phyloP scores from a whole-genome alignment of 2,888 invertebrate species.

The Nebria salina region DNA sequence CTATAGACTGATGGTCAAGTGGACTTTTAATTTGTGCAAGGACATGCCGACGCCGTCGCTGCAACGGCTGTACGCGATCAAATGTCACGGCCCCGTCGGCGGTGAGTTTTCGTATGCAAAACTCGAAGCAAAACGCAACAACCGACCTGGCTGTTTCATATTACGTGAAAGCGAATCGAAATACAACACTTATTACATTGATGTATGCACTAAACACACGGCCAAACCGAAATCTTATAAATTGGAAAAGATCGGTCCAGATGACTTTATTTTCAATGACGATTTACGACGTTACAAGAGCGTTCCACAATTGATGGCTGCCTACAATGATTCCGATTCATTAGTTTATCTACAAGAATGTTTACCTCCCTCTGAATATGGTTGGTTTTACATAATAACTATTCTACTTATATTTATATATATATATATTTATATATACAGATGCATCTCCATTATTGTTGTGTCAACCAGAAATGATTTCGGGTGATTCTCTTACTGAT shows the following conservation, averaged over 20 bases:
- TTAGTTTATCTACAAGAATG: constrained; percentile 76
- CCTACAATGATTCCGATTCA: constrained; percentile 71
- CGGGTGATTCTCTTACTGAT: constrained; percentile 66
- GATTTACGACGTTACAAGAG: constrained; percentile 67
- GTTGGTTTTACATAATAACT: constrained; percentile 61
- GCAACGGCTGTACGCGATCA: constrained; percentile 74
- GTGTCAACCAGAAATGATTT: constrained; percentile 69
- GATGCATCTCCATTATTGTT: constrained; percentile 77
- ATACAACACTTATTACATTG: constrained; percentile 83
- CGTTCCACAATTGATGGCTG: constrained; percentile 70
- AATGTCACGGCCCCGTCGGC: constrained; percentile 91
- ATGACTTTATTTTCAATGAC: constrained; percentile 67
- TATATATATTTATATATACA: constrained; percentile 53
- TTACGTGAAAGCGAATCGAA: constrained; percentile 82
- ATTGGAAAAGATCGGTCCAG: constrained; percentile 70
- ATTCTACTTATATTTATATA: constrained; percentile 17
- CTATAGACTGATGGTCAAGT: constrained; percentile 85
- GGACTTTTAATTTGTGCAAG: constrained; percentile 90
- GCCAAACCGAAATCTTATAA: constrained; percentile 76
- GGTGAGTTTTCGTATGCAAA: constrained; percentile 87
- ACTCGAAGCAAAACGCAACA: constrained; percentile 79
- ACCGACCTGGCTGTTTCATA: constrained; percentile 82
- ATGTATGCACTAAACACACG: constrained; percentile 80
- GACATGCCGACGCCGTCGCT: constrained; percentile 84
- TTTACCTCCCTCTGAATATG: constrained; percentile 88